phyloP scores from a whole-genome alignment of 2,888 invertebrate species.

The Chalcis sispes region DNA sequence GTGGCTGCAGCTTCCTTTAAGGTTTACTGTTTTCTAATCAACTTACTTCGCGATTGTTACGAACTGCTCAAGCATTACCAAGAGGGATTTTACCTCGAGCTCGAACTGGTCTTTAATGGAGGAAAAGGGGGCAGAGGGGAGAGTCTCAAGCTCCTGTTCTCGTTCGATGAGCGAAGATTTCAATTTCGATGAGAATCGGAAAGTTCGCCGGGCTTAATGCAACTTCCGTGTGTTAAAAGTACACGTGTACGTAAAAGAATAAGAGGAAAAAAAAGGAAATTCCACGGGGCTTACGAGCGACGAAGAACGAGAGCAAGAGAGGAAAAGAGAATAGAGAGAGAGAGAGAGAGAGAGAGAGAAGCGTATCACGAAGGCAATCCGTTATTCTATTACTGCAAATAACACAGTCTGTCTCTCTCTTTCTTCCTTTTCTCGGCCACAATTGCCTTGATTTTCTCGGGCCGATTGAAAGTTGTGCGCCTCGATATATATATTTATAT shows the following conservation, averaged over 20 bases:
- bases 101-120: conserved; percentile 33
- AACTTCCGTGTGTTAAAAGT: conserved; percentile 43
- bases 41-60: conserved; percentile 30
- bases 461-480: conserved; percentile 22
- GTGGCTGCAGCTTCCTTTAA: too few species aligned
- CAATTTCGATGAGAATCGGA: conserved; percentile 52
- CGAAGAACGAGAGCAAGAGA: not conserved
- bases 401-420: conserved; percentile 7
- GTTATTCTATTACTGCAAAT: conserved; percentile 56
- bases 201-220: conserved; percentile 37
- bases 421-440: too few species aligned
- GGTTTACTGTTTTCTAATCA: conserved; percentile 45
- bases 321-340: not conserved
- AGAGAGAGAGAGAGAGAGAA: conserved; percentile 10
- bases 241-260: not conserved
- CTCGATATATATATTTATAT: not conserved
- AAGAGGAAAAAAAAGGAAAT: not conserved
- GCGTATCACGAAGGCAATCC: conserved; percentile 50
- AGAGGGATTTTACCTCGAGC: conserved; percentile 1
- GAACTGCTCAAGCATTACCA: not conserved
- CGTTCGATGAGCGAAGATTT: conserved; percentile 37
- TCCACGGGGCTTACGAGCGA: too few species aligned
- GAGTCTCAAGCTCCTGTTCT: not conserved
- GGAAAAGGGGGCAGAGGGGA: too few species aligned
- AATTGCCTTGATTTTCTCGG: conserved; percentile 13